These are phyloP conservation scores for Bombylius discolor DNA, from an alignment of 2,888 invertebrate genomes.

Conservation along the genomic window DNA sequence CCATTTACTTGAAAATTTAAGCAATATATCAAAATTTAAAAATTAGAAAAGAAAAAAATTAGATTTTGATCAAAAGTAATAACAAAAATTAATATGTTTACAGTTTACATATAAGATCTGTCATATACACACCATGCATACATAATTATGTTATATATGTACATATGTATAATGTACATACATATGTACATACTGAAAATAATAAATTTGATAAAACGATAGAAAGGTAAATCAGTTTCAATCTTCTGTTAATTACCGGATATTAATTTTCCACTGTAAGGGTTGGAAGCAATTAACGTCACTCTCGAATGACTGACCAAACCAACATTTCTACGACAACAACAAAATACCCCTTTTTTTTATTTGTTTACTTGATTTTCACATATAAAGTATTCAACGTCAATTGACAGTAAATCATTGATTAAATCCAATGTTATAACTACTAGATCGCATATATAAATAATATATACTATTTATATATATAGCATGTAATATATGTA, in stretches of 20 bases:
- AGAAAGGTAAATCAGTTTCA: slow-evolving; percentile 24
- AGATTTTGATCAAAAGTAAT: too few relatives aligned
- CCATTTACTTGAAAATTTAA: too few relatives aligned
- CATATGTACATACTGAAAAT: too few relatives aligned
- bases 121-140: too few relatives aligned
- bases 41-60: too few relatives aligned
- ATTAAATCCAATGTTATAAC: not conserved
- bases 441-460: not conserved
- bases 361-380: not conserved
- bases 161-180: too few relatives aligned
- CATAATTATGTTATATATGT: too few relatives aligned
- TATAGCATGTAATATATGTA: not conserved
- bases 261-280: slow-evolving; percentile 31
- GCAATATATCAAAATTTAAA: too few relatives aligned
- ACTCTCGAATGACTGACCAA: not conserved
- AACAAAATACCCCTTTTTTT: too few relatives aligned
- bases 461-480: not conserved
- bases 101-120: too few relatives aligned
- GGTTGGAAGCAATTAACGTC: slow-evolving; percentile 13
- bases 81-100: too few relatives aligned
- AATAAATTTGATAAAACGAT: not conserved
- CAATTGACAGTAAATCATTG: not conserved
- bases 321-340: too few relatives aligned
- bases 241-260: slow-evolving; percentile 31
- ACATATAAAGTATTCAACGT: not conserved